Evolutionary conservation across 2,888 invertebrate species (phyloP), one percentile per base, ranked within the genome.

Genomic region (Germaria angustata): DNA sequence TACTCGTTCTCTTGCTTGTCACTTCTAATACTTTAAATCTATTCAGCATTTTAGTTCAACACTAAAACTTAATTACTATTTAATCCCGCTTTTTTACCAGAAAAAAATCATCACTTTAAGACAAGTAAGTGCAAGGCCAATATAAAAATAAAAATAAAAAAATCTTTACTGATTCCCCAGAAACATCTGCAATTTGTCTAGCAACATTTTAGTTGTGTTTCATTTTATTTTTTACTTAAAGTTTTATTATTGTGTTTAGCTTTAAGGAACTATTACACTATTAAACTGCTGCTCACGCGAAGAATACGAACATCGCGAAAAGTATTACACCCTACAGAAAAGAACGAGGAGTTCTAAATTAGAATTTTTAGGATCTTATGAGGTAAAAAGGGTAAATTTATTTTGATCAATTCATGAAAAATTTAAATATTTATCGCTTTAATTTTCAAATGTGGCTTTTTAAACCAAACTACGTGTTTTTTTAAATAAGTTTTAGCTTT

Each of bases 181-280:
- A 77, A 81, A 66, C 81, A 68, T 81, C 72, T 73, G 77, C 72
- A 81, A 81, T 81, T 81, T 81, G 81, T 81, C 77, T 73, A 55
- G 53, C 59, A 59, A 66, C 46, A 77, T 61, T 71, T 41, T 17
- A 13, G 39, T 9, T 34, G 53, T 65, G 13, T 34, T 17, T n/a
- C n/a, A 28, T 68, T 80, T 79, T 51, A 41, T 11, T 72, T 68
- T 68, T 34, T n/a, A 34, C 32, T 34, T 44, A 1, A 53, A 32
- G 22, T 77, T 71, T 59, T 51, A 59, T 71, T 76, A 49, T 76
- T 66, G 34, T 66, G 32, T 80, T 63, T 57, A 66, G 65, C 75
- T 65, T 44, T 59, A 65, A 75, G 80, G 63, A 75, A 69, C 75
- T 63, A 66, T 81, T 66, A 59, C 46, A 61, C 36, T 77, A 71